Evolutionary conservation across 2,113 vertebrate genomes (phyloP).

Genomic region (Cebus imitator): DNA sequence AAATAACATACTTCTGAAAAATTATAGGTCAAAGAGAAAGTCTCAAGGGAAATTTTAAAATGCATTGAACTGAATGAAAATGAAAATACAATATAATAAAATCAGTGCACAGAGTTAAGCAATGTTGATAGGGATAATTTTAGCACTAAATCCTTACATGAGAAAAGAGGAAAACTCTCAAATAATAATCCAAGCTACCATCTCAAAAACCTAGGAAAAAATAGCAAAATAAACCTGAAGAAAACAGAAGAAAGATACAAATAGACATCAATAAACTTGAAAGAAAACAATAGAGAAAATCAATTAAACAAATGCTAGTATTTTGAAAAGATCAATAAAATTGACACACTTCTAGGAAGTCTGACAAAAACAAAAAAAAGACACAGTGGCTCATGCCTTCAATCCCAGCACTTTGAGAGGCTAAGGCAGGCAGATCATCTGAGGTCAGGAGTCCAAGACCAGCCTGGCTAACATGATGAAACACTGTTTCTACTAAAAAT

Average conservation of each 20-base stretch:
- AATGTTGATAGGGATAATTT: neutral
- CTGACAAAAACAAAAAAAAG: neutral
- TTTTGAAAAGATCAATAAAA: neutral
- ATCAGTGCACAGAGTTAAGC: neutral
- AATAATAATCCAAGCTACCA: neutral
- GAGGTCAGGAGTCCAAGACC: too few species aligned
- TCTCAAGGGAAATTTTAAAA: slow-evolving; percentile 16
- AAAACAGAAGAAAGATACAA: neutral
- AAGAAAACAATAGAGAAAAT: neutral
- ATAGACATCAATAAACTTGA: neutral
- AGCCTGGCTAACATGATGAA: too few species aligned
- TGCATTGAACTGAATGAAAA: neutral
- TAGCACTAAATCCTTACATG: neutral
- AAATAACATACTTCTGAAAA: neutral
- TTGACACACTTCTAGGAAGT: neutral
- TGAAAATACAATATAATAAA: neutral
- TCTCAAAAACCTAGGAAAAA: neutral
- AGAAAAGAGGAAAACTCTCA: neutral
- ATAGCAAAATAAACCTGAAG: neutral
- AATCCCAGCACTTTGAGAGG: too few species aligned
- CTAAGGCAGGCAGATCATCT: too few species aligned
- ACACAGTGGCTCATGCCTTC: too few species aligned
- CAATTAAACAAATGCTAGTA: neutral
- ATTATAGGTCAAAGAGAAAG: neutral
- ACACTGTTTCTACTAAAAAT: too few species aligned